Evolutionary conservation across 2,888 invertebrate genomes (phyloP).

Genomic region (Brenthis hecate): DNA sequence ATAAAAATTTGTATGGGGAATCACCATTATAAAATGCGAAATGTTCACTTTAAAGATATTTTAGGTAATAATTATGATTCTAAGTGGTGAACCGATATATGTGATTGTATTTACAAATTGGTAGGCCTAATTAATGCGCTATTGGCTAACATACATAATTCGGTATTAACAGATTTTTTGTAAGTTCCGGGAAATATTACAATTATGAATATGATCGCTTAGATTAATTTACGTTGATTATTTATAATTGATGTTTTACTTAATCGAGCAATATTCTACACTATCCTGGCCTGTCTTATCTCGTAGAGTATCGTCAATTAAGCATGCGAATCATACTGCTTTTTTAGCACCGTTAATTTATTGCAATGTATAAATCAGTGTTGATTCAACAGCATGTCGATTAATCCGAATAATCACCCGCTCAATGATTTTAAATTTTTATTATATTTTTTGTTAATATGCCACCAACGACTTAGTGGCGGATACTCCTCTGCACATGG

Average conservation of each 20-base stretch:
- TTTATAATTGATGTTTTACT: constrained; percentile 1
- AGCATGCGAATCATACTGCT: constrained; percentile 24
- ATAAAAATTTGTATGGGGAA: too few species aligned
- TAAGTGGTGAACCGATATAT: too few species aligned
- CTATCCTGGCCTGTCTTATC: constrained; percentile 26
- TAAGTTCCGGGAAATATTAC: background rate
- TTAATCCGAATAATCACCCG: constrained; percentile 16
- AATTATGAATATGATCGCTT: constrained; percentile 2
- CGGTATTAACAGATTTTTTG: background rate
- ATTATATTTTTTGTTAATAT: too few species aligned
- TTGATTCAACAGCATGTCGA: constrained; percentile 28
- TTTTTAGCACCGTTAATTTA: constrained; percentile 33
- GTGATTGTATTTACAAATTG: too few species aligned
- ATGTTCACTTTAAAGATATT: too few species aligned
- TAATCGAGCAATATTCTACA: constrained; percentile 5
- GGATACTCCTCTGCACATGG: too few species aligned
- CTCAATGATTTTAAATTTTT: constrained; percentile 9
- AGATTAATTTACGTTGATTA: background rate
- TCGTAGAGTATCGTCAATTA: constrained; percentile 17
- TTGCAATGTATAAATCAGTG: constrained; percentile 22
- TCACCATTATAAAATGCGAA: too few species aligned
- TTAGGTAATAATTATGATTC: too few species aligned
- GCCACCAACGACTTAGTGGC: too few species aligned
- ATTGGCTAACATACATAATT: background rate
- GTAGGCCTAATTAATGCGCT: background rate